Conservation (phyloP, 1,140 invertebrate species). For the Bombus polaris region DNA sequence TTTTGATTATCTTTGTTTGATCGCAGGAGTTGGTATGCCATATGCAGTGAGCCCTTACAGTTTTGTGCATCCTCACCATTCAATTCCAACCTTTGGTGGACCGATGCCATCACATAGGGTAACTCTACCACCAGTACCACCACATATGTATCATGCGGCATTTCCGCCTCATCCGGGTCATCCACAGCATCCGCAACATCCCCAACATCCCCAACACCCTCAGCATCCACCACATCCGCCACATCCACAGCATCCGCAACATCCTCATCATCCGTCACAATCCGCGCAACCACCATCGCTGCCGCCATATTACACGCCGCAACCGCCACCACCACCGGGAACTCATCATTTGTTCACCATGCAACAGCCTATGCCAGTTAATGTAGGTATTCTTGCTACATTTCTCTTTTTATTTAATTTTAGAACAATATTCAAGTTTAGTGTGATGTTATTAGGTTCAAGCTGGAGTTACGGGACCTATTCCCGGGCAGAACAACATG, state of each 20-base stretch:
- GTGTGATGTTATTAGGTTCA: slow-evolving; percentile 70
- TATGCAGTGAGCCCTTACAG: slow-evolving; percentile 85
- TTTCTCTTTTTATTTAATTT: not conserved
- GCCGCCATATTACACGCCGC: slow-evolving; percentile 78
- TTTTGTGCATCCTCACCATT: slow-evolving; percentile 83
- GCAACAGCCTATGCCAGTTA: slow-evolving; percentile 80
- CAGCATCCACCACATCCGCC: slow-evolving; percentile 77
- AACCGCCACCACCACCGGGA: slow-evolving; percentile 78
- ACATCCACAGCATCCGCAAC: slow-evolving; percentile 78
- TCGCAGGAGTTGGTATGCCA: slow-evolving; percentile 83
- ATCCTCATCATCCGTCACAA: slow-evolving; percentile 75
- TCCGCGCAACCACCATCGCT: slow-evolving; percentile 79
- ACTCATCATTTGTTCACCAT: slow-evolving; percentile 81
- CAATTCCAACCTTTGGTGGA: slow-evolving; percentile 82
- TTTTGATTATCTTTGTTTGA: too few species aligned
- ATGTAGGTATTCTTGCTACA: slow-evolving; percentile 63
- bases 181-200: slow-evolving; percentile 75
- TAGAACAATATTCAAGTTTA: not conserved
- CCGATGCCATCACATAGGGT: slow-evolving; percentile 85
- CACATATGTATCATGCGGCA: slow-evolving; percentile 83
- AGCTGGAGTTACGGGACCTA: slow-evolving; percentile 75
- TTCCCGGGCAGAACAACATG: slow-evolving; percentile 78
- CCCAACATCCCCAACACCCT: slow-evolving; percentile 75
- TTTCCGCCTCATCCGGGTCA: slow-evolving; percentile 80
- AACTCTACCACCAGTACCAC: slow-evolving; percentile 83